Evolutionary conservation across 2,888 invertebrate genomes (phyloP), one percentile per base, ranked within the genome.

Genomic region (Homarus gammarus): DNA sequence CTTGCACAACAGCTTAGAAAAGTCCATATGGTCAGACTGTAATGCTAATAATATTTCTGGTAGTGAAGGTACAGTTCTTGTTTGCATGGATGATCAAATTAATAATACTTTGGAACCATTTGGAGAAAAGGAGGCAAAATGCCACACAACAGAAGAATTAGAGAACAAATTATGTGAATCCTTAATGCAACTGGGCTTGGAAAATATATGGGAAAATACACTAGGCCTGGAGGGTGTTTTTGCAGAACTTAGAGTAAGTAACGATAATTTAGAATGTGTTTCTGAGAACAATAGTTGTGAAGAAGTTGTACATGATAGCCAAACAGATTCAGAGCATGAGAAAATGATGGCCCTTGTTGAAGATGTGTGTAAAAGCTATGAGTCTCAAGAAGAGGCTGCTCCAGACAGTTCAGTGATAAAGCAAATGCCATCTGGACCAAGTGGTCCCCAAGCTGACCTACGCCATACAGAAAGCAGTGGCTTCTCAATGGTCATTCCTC

Each of bases 401-500:
- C 5, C 70, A n/a, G 70, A 77, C 40, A 72, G 38, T 49, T 83
- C 82, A 0, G 61, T 64, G 1, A 33, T 70, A 15, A 89, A 89
- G 84, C 84, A 64, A 27, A n/a, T 84, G 68, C 84, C 84, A 6
- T 84, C 88, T 15, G 91, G 91, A 49, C 91, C 91, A 15, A 64
- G 73, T 38, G 91, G 91, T 18, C 82, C 87, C n/a, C 90, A 91
- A 18, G 89, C 90, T 61, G 91, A 87, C n/a, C 79, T 91, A 31
- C 84, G 77, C 56, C 91, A 90, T 73, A 90, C 90, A 40, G 87
- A 90, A 68, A 84, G 73, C 31, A 91, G 91, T 38, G 87, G 87
- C 38, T 91, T 91, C 72, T 88, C 88, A 36, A 88, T 85, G 72
- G 90, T 91, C 8, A 86, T 91, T 73, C 91, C 91, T 72, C 75